Conservation (phyloP, 2,113 vertebrate species). For the Malurus elegans region DNA sequence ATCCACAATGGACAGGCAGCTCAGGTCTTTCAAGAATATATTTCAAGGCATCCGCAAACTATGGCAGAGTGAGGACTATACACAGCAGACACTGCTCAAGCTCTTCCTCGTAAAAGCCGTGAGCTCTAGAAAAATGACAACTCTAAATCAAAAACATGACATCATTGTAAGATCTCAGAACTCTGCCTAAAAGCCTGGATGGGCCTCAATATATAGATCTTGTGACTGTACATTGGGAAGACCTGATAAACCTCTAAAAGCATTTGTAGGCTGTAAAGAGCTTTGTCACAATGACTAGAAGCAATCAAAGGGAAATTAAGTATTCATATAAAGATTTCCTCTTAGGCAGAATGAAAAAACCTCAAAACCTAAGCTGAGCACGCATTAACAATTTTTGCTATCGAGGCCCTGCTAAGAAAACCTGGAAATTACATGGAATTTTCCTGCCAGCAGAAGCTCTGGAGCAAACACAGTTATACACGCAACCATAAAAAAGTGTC, state of each 20-base stretch:
- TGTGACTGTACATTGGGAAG: neutral
- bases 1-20: neutral
- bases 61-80: neutral
- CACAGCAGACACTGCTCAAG: neutral
- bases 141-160: neutral
- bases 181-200: neutral
- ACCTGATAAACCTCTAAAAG: neutral
- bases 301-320: neutral
- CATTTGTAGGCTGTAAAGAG: neutral
- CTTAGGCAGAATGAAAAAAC: neutral
- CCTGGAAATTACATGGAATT: neutral
- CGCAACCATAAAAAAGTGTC: neutral
- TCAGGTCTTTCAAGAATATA: neutral
- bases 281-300: neutral
- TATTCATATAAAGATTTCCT: neutral
- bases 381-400: neutral
- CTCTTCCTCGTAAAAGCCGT: neutral
- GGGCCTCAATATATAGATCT: neutral
- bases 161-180: neutral
- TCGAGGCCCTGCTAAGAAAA: neutral
- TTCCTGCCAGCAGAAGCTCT: neutral
- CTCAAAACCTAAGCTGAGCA: neutral
- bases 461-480: neutral
- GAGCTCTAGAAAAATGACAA: neutral
- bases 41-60: neutral